Base-by-base conservation (phyloP, 2,113 vertebrate species). In the Tyrannus savana region DNA sequence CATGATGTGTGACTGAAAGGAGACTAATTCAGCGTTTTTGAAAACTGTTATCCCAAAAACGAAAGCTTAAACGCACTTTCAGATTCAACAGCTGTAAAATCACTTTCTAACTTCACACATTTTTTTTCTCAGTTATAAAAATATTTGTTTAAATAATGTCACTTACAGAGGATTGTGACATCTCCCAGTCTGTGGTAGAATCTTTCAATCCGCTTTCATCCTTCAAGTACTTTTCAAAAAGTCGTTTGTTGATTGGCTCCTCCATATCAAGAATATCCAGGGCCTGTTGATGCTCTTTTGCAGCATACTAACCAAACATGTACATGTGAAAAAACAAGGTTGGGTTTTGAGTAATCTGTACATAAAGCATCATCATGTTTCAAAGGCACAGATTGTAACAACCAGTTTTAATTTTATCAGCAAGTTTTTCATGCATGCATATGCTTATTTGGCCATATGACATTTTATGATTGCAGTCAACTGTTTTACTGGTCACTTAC, bases 271-370 rank as follows among this genome's bases (percentile, higher is more conserved):
- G 98, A 93, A 99, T 99, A 96, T 99, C 99, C 83, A 99, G 98
- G 52, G 99, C 99, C 97, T 99, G 99, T 47, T 99, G 99, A 97
- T 99, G 98, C 87, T 99, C 99, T 98, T 99, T 99, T 49, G 99
- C 99, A 97, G 99, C 99, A 98, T 99, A 99, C 99, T 99, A 76
- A 73, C 33, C 90, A 84, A 67, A 78, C 14, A 69, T 0, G 5
- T 12, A 69, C 13, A 94, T 25, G 77, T 64, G 85, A 94, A 91
- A 96, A 44, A 30, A 90, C 73, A 95, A 91, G 23, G 28, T 53
- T 94, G 53, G 67, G 52, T 72, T 35, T 58, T 62, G 81, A 84
- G 92, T 85, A 46, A 55, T 73, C 74, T 72, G 47, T 73, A 68
- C 53, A 14, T 55, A 73, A 92, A 93, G 49, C 47, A 84, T 7